These are phyloP conservation scores for Acleris holmiana DNA, from an alignment of 2,888 invertebrate genomes.

Conservation along the genomic window DNA sequence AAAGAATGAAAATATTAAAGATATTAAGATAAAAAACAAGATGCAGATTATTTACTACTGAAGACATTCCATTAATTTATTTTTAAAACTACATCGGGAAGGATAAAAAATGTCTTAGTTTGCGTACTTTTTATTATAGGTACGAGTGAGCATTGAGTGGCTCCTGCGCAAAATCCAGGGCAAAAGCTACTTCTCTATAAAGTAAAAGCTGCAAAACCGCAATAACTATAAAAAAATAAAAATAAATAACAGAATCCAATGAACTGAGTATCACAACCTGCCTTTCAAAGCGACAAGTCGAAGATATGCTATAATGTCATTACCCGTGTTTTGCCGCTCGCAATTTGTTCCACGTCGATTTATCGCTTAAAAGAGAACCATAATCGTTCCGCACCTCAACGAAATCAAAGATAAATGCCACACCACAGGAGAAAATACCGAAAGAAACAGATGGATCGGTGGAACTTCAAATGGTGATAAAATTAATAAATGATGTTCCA, in stretches of 20 bases:
- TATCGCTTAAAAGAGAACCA: conserved; percentile 12
- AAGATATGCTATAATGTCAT: conserved; percentile 19
- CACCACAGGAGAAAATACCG: conserved; percentile 5
- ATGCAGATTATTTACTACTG: too few relatives aligned
- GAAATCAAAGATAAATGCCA: conserved; percentile 13
- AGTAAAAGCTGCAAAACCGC: too few relatives aligned
- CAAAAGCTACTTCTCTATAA: too few relatives aligned
- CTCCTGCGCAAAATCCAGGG: too few relatives aligned
- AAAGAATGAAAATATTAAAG: too few relatives aligned
- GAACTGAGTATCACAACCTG: background rate
- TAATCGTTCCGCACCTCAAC: conserved; percentile 18
- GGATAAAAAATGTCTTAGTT: too few relatives aligned
- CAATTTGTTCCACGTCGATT: conserved; percentile 19
- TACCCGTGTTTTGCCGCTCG: conserved; percentile 9
- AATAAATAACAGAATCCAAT: background rate
- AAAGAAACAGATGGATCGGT: conserved; percentile 13
- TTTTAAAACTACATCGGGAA: too few relatives aligned
- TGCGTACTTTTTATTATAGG: too few relatives aligned
- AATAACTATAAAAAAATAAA: background rate
- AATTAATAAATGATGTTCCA: too few relatives aligned
- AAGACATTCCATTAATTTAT: too few relatives aligned
- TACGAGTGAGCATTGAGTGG: too few relatives aligned
- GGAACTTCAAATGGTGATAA: background rate
- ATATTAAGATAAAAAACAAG: too few relatives aligned
- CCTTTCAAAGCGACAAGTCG: background rate